Evolutionary conservation across 53 echinoderm and acorn worm genomes (phyloP).

Genomic region (Astropecten irregularis): DNA sequence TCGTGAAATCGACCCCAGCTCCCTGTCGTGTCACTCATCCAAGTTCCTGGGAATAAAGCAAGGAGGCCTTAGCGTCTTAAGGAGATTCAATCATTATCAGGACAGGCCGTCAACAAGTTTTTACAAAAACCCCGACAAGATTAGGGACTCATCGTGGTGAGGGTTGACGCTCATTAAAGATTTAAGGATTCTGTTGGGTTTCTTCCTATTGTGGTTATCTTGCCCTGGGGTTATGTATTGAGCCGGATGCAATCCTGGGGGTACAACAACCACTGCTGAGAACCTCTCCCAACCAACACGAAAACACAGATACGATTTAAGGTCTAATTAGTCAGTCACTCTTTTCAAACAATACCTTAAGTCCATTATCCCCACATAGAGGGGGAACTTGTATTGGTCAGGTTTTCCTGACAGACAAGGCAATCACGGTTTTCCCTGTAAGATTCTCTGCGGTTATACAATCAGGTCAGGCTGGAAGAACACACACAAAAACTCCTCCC

Average conservation of each 20-base stretch:
- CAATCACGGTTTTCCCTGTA: conserved; percentile 43
- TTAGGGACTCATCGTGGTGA: background rate
- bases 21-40: background rate
- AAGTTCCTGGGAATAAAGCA: background rate
- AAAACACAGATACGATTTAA: no score
- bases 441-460: no score
- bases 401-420: background rate
- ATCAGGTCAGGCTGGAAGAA: no score
- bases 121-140: background rate
- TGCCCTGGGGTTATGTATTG: background rate
- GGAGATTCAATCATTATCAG: background rate
- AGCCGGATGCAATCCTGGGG: background rate
- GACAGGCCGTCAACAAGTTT: conserved; percentile 7
- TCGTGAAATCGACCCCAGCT: background rate
- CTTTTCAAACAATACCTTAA: background rate
- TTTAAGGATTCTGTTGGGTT: background rate
- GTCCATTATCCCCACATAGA: no score
- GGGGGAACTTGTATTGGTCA: background rate
- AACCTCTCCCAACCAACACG: background rate
- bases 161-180: conserved; percentile 10
- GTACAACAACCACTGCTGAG: background rate
- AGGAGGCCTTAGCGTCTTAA: background rate
- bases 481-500: no score
- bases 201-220: no score
- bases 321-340: background rate